A percentile compares a stretch with the other conserved stretches of the same genome.
Conservation (phyloP, 2,888 invertebrate genomes). For the Scaptomyza caliginosa region DNA sequence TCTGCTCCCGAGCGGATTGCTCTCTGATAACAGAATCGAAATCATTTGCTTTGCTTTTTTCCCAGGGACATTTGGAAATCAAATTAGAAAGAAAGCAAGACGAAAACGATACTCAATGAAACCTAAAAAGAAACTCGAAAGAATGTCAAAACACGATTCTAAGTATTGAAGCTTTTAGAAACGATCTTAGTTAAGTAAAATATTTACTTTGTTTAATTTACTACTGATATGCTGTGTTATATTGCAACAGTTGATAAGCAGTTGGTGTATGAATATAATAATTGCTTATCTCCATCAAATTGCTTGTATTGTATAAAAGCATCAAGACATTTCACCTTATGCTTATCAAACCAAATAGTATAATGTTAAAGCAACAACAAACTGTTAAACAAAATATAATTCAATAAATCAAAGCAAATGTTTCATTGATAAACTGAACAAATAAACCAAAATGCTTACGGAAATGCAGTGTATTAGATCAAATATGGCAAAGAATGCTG, state of each 20-base stretch:
- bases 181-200: too few species aligned
- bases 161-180: constrained; percentile 1
- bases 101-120: constrained; percentile 47
- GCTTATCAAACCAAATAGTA: constrained; percentile 11
- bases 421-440: too few species aligned
- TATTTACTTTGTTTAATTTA: neutral
- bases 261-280: neutral
- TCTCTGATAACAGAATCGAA: constrained; percentile 27
- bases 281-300: constrained; percentile 8
- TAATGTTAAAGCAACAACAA: neutral
- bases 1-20: too few species aligned
- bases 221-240: neutral
- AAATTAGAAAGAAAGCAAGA: too few species aligned
- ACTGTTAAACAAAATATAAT: neutral
- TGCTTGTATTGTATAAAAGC: neutral
- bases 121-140: constrained; percentile 2
- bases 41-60: neutral
- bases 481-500: too few species aligned
- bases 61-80: constrained; percentile 59
- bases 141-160: constrained; percentile 15
- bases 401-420: neutral
- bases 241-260: constrained; percentile 23
- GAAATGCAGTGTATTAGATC: too few species aligned
- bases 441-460: too few species aligned
- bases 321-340: constrained; percentile 8